Evolutionary conservation across 2,888 invertebrate species (phyloP).

Genomic region (Cataglyphis cursor): DNA sequence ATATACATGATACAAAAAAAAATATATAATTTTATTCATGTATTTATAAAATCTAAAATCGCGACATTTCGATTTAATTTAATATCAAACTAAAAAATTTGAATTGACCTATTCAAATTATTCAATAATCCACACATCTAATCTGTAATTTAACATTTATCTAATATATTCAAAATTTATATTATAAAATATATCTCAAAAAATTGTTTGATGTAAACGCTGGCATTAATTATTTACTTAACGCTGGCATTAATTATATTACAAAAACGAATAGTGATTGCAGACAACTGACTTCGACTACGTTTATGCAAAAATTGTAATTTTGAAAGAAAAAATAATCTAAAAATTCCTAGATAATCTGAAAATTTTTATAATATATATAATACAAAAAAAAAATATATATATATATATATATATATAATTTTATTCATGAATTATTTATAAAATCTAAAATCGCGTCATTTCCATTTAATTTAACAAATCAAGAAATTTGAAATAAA

Average conservation of each 20-base stretch:
- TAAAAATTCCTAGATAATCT: background rate
- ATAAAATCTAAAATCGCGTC: background rate
- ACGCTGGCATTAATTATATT: background rate
- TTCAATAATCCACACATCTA: background rate
- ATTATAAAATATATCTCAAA: background rate
- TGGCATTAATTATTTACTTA: background rate
- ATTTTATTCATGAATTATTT: background rate
- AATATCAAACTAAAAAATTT: background rate
- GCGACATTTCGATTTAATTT: background rate
- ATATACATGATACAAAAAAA: background rate
- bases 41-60: background rate
- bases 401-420: background rate
- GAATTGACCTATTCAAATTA: background rate
- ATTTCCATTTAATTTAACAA: background rate
- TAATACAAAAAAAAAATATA: background rate
- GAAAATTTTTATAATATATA: background rate
- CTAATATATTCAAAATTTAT: background rate
- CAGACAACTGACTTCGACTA: background rate
- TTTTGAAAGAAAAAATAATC: background rate
- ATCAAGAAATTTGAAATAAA: background rate
- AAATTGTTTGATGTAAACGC: background rate
- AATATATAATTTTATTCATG: background rate
- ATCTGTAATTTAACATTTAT: constrained; percentile 13
- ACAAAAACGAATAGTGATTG: background rate
- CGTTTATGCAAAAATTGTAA: background rate